Conservation (phyloP, 2,113 vertebrate species). For the Saccopteryx bilineata region DNA sequence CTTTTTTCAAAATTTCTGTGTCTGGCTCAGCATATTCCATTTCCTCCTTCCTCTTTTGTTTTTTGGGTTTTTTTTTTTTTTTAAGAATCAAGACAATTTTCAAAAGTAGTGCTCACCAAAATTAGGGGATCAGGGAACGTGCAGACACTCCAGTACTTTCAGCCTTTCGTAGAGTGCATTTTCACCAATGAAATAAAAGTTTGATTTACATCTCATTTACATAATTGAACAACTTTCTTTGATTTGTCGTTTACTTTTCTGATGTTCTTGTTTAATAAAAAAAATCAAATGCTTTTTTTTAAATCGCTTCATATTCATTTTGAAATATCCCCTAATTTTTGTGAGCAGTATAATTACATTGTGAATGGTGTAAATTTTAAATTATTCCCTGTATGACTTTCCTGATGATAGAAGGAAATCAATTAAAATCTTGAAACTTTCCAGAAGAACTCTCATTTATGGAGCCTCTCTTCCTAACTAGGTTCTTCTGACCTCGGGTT, state of each 20-base stretch:
- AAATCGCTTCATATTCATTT: no score
- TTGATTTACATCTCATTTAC: no score
- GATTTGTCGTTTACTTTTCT: no score
- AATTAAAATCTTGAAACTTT: not conserved
- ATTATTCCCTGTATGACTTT: not conserved
- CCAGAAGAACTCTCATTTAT: not conserved
- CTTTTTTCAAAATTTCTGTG: not conserved
- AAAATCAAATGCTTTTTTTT: no score
- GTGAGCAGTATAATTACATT: not conserved
- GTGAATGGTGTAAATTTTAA: not conserved
- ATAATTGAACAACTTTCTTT: no score
- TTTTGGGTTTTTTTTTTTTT: not conserved
- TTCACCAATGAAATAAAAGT: no score
- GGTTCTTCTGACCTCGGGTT: not conserved
- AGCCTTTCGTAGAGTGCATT: no score
- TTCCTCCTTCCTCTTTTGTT: not conserved
- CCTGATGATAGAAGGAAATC: not conserved
- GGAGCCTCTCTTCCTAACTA: not conserved
- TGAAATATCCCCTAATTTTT: no score
- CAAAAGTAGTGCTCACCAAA: not conserved
- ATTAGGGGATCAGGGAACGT: no score
- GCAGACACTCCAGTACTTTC: no score
- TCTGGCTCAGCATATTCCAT: not conserved
- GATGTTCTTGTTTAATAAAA: no score
- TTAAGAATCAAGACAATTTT: constrained; percentile 4